Base-by-base conservation (phyloP, 2,888 invertebrate species). In the Eupithecia dodoneata region DNA sequence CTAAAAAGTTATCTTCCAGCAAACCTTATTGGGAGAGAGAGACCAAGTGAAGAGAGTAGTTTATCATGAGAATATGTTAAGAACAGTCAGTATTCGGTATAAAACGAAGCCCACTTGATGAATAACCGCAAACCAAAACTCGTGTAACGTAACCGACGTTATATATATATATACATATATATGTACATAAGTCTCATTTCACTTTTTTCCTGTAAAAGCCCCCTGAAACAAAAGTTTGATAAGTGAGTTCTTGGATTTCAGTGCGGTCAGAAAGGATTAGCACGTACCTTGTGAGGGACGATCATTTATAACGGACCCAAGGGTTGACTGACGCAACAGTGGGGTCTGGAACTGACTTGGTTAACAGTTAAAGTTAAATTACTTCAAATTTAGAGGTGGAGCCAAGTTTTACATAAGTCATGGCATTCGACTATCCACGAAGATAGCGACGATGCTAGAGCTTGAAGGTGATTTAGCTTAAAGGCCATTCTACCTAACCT, bases 241-340 rank as follows among this genome's bases (percentile, higher is more conserved):
- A 69, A 69, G 67, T 69, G 63, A 30, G 63, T 63, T 63, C 63
- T 63, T 63, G 63, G 63, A 63, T 63, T 69, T n/a, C 67, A n/a
- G 44, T 10, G 67, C 45, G 67, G 67, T 69, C 67, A 45, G 67
- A n/a, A 69, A 45, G 67, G 45, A 69, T 69, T 69, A 69, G 67
- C 45, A 44, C 15, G 45, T 44, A 69, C 67, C 67, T 45, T 5
- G 7, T n/a, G 67, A 69, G 45, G 10, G n/a, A 45, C n/a, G 67
- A n/a, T 69, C 67, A 69, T 69, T 69, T 69, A 69, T 69, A 45
- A 69, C 67, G 5, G 10, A 4, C 45, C 44, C 67, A n/a, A 10
- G 15, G 67, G 63, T 63, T 69, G 45, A 45, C 67, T 69, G 67
- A 69, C 67, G 67, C n/a, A 13, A 44, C 9, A 4, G 30, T 10